Conservation (phyloP, 1,140 invertebrate species). For the Microplitis demolitor region DNA sequence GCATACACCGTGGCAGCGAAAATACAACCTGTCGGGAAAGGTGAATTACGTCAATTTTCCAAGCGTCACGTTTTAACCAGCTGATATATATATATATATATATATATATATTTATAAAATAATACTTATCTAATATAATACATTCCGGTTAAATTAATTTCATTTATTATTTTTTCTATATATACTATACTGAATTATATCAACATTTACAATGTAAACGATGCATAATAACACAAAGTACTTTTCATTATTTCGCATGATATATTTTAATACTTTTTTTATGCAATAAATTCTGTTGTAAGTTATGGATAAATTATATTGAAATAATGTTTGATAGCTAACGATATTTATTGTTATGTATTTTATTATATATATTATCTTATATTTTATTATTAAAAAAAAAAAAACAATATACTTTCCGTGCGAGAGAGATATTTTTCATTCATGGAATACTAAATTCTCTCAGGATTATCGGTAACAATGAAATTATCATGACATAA, state of each 20-base stretch:
- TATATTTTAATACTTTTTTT: neutral
- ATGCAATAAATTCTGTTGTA: neutral
- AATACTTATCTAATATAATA: constrained; percentile 2
- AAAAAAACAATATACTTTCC: neutral
- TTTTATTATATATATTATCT: neutral
- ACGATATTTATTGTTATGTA: neutral
- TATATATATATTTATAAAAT: neutral
- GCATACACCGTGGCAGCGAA: constrained; percentile 12
- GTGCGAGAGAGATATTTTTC: neutral
- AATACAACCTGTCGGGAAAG: constrained; percentile 7
- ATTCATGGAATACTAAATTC: neutral
- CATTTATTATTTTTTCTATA: neutral
- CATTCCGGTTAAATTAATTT: neutral
- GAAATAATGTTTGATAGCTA: neutral
- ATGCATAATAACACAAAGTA: no score
- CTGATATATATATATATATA: constrained; percentile 12
- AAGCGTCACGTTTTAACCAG: constrained; percentile 2
- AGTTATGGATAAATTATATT: neutral
- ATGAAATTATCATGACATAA: constrained; percentile 11
- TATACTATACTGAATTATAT: neutral
- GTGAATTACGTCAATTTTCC: constrained; percentile 24
- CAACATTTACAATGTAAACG: no score
- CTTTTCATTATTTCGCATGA: neutral
- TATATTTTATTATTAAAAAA: neutral
- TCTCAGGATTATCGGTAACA: constrained; percentile 6